Evolutionary conservation across 2,888 invertebrate genomes (phyloP), one percentile per base, ranked within the genome.

Genomic region (Parnassius mnemosyne): DNA sequence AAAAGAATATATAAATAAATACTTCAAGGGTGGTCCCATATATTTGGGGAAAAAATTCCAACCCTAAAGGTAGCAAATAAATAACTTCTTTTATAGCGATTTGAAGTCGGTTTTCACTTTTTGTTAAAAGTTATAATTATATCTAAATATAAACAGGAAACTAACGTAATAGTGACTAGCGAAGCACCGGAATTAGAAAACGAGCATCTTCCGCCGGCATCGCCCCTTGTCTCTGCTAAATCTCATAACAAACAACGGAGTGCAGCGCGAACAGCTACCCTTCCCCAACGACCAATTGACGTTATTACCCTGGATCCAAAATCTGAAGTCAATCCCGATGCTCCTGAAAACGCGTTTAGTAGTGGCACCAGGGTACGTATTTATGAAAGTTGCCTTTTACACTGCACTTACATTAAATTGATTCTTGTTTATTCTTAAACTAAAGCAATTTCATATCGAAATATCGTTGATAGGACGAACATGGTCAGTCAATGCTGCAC

Each of bases 401-500:
- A 46, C 11, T 46, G n/a, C 12, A 46, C 7, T 46, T 7, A 46
- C 3, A 46, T 46, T 46, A 12, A 46, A 46, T 46, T 34, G 34
- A 34, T 34, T 34, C 7, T 34, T 34, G 34, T 34, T 7, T 34
- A 34, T 34, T 34, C 34, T 7, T 34, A 7, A 34, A 11, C 46
- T 5, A 46, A 46, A 46, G 12, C 44, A n/a, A n/a, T 44, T 11
- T 46, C 11, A 7, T 46, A 46, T 47, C 44, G 9, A 25, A 59
- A 25, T 57, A 54, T 52, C 59, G 53, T 57, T 78, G 76, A 25
- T 71, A 96, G 95, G 97, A 97, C 74, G 97, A 97, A 78, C 96
- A 97, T 73, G 97, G 97, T 0, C 97, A 97, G 81, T 97, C 96
- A 66, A 95, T 97, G 93, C 84, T 97, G 46, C 97, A 98, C 83